These are phyloP conservation scores for Silurus aristotelis DNA, from an alignment of 2,797 vertebrate genomes.

Conservation along the genomic window DNA sequence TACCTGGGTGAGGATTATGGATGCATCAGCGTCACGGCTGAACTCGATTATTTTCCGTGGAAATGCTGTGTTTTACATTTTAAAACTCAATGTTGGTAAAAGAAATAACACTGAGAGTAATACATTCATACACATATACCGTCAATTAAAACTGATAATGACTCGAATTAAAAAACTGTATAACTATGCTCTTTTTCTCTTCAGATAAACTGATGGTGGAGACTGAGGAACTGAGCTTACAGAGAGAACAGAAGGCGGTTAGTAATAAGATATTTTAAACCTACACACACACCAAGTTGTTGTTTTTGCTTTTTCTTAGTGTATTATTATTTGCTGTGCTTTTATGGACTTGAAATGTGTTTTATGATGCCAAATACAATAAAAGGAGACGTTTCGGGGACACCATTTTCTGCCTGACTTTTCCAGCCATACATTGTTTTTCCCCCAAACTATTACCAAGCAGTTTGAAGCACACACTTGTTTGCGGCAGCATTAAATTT, in stretches of 20 bases:
- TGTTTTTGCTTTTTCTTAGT: neutral
- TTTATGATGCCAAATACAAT: neutral
- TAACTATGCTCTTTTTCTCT: conserved; percentile 48
- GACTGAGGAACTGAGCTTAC: conserved; percentile 90
- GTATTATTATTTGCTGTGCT: neutral
- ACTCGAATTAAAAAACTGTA: neutral
- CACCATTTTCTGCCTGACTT: no score
- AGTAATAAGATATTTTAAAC: conserved; percentile 15
- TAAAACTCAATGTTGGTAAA: neutral
- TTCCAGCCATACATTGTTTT: no score
- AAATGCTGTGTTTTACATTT: neutral
- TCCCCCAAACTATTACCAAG: no score
- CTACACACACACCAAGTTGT: neutral
- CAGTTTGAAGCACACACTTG: no score
- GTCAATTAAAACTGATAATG: neutral
- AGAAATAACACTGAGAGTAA: neutral
- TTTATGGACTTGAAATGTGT: neutral
- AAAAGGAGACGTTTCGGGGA: no score
- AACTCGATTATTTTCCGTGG: neutral
- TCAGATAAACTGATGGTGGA: conserved; percentile 98
- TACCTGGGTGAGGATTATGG: conserved; percentile 83
- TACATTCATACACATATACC: neutral
- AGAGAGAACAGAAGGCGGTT: conserved; percentile 92
- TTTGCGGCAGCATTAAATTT: no score
- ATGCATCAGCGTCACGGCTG: neutral